phyloP scores from a whole-genome alignment of 2,888 invertebrate genomes.

The Chrysotoxum bicinctum region DNA sequence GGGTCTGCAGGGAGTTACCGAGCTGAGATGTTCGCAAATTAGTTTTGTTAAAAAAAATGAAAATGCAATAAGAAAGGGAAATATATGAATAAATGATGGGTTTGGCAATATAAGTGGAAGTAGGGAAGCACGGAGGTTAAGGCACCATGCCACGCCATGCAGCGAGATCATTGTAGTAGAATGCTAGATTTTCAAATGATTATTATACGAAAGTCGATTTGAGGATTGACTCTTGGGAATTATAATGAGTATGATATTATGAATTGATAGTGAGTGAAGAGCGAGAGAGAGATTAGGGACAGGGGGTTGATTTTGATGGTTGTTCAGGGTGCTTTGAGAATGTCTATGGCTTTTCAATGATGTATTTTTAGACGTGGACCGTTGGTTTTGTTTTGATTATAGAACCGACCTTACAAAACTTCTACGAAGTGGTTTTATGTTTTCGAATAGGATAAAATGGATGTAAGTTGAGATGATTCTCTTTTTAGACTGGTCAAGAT shows the following conservation, averaged over 20 bases:
- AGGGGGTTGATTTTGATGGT: background rate
- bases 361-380: constrained; percentile 2
- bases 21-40: constrained; percentile 65
- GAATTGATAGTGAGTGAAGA: constrained; percentile 9
- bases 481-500: background rate
- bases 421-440: constrained; percentile 5
- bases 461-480: background rate
- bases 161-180: constrained; percentile 50
- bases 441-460: background rate
- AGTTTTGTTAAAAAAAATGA: constrained; percentile 63
- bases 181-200: constrained; percentile 53
- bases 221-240: constrained; percentile 59
- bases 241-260: constrained; percentile 63
- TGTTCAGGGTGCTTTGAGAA: constrained; percentile 13
- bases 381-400: constrained; percentile 6
- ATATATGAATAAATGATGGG: constrained; percentile 64
- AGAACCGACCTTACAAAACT: background rate
- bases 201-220: constrained; percentile 57
- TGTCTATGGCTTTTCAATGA: constrained; percentile 11
- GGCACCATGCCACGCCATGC: background rate
- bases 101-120: constrained; percentile 29
- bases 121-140: background rate
- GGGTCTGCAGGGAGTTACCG: background rate
- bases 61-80: constrained; percentile 9
- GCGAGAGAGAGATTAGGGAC: background rate